A percentile compares a stretch with the other conserved stretches of the same genome.
Conservation (phyloP, 2,797 vertebrate genomes). For the Bufotes viridis region DNA sequence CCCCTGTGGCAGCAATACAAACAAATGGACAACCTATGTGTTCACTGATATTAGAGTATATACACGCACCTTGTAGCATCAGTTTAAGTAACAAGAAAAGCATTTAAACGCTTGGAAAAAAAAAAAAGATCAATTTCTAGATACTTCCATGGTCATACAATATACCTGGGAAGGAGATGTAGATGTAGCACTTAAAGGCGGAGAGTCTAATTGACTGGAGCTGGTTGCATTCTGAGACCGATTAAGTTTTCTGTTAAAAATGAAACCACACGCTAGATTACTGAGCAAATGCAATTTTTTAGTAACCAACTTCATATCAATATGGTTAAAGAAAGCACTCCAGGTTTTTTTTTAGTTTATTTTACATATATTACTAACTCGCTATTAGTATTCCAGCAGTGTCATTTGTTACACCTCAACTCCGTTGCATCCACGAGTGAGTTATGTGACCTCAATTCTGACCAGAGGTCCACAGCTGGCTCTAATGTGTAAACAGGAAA, state of each 20-base stretch:
- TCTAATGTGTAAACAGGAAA: no score
- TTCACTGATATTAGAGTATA: no score
- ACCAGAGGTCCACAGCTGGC: no score
- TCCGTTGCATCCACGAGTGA: no score
- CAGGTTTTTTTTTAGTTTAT: no score
- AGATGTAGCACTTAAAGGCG: conserved; percentile 73
- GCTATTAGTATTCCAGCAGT: no score
- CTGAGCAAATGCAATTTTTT: conserved; percentile 49
- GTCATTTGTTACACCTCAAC: no score
- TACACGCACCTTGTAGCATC: background rate
- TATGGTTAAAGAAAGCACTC: background rate
- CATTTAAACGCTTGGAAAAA: background rate
- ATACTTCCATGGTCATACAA: conserved; percentile 2
- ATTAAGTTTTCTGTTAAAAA: conserved; percentile 84
- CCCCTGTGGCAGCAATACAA: no score
- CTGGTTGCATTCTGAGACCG: conserved; percentile 72
- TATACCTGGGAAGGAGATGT: conserved; percentile 83
- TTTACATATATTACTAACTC: no score
- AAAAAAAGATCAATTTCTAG: background rate
- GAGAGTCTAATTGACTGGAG: conserved; percentile 69
- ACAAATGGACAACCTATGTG: no score
- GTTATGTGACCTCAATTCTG: no score
- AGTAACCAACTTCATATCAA: background rate
- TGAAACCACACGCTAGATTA: conserved; percentile 65
- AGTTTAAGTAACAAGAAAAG: background rate